Base-by-base conservation (phyloP, 2,113 vertebrate species). In the Bostrychus sinensis region DNA sequence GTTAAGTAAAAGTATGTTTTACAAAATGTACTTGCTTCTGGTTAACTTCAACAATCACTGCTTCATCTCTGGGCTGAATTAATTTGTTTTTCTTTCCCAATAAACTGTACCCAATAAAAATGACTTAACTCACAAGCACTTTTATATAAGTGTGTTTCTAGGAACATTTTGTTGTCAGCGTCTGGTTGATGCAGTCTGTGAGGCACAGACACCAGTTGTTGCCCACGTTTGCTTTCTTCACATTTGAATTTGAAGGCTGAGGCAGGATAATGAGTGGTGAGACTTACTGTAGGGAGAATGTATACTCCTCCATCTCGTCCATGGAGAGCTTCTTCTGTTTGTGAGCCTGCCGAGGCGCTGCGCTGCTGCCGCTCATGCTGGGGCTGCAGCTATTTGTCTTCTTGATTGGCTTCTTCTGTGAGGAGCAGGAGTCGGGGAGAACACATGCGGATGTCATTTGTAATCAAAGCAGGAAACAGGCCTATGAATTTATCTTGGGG, bases 331-430 rank as follows among this genome's bases (percentile, higher is more conserved):
- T 80, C 69, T 70, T 79, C 69, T 75, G 87, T 85, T 84, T 78
- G 82, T 17, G 77, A 70, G 77, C 70, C 59, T 82, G 85, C 76
- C 64, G 85, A 83, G 74, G 80, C 68, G 58, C 72, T 17, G 77
- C 78, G 46, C 82, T 62, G 72, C 81, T 81, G 72, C 77, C 77
- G 73, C 83, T 88, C 85, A 73, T 43, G 80, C 86, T 82, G 82
- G 64, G 85, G 65, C 80, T 87, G 32, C 71, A 71, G 85, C 85
- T 89, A 80, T 87, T 89, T 84, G 86, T 88, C 86, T 89, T 89
- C 82, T 82, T 88, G 85, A 89, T 87, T 90, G 87, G 87, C 88
- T 91, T 88, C 86, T 91, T 91, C 90, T 91, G 91, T 87, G 86
- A 90, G 70, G 80, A 84, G 71, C 77, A 84, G 85, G 75, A 78